Conservation (phyloP, 2,113 vertebrate genomes). For the Origma solitaria region DNA sequence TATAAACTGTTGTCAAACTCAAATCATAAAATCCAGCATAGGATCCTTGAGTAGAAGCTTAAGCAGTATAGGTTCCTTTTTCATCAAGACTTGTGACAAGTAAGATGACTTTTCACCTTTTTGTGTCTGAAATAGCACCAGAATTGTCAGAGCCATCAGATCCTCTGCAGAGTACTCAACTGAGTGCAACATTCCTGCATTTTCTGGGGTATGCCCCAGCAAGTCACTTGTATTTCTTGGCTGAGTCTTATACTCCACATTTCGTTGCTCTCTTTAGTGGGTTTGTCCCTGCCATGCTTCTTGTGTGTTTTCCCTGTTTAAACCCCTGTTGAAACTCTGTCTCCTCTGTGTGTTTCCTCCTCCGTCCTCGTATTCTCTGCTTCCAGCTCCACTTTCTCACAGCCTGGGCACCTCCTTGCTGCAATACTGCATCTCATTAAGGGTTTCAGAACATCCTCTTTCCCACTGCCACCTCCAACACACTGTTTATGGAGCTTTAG, state of each 20-base stretch:
- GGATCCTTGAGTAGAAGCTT: neutral
- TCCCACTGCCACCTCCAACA: neutral
- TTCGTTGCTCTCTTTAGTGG: neutral
- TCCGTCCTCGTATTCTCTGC: neutral
- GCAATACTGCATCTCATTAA: neutral
- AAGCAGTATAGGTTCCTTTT: neutral
- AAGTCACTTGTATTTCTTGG: neutral
- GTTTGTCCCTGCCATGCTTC: neutral
- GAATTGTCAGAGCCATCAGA: neutral
- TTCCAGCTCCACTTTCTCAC: neutral
- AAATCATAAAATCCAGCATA: neutral
- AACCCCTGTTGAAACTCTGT: neutral
- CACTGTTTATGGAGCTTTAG: neutral
- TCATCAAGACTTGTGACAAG: neutral
- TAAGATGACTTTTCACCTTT: neutral
- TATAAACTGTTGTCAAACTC: neutral
- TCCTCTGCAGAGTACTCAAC: neutral
- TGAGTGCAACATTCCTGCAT: neutral
- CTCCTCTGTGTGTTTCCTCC: neutral
- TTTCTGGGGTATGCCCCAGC: neutral
- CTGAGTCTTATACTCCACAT: neutral
- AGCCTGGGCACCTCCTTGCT: neutral
- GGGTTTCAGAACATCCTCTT: neutral
- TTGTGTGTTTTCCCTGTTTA: neutral
- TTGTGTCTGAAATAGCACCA: neutral